These are phyloP conservation scores for Pteruthius melanotis DNA, from an alignment of 2,113 vertebrate species.

Conservation along the genomic window DNA sequence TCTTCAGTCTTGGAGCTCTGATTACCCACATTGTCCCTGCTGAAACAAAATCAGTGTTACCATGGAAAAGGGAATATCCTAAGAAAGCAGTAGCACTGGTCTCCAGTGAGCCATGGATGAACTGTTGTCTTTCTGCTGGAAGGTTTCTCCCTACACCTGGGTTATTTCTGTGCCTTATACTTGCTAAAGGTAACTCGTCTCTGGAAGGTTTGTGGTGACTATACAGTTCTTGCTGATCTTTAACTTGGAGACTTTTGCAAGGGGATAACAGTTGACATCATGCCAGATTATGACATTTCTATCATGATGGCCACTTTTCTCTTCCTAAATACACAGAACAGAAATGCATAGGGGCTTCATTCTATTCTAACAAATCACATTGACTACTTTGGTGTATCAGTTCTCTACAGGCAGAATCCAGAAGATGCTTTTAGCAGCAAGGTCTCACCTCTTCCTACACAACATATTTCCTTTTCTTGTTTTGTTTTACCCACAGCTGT, in stretches of 20 bases:
- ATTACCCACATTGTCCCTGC: neutral
- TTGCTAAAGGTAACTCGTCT: neutral
- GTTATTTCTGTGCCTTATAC: slow-evolving; percentile 48
- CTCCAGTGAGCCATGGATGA: neutral
- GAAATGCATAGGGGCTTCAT: neutral
- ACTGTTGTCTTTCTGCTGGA: neutral
- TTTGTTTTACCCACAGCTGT: neutral
- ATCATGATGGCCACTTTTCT: rapidly evolving
- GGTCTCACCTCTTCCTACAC: neutral
- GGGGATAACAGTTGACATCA: neutral
- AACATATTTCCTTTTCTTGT: neutral
- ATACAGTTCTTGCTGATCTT: neutral
- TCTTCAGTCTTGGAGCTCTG: neutral
- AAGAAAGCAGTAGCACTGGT: neutral
- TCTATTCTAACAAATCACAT: neutral
- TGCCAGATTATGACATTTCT: neutral
- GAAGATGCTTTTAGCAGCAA: neutral
- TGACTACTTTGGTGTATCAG: neutral
- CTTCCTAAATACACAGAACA: neutral
- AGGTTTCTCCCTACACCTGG: neutral
- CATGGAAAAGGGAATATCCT: neutral
- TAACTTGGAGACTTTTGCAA: neutral
- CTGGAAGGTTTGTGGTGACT: neutral
- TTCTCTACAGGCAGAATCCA: neutral
- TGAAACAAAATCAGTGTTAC: neutral